A percentile compares a stretch with the other conserved stretches of the same genome.
These are phyloP conservation scores for Cancer borealis DNA, from an alignment of 2,888 invertebrate species.

Conservation along the genomic window DNA sequence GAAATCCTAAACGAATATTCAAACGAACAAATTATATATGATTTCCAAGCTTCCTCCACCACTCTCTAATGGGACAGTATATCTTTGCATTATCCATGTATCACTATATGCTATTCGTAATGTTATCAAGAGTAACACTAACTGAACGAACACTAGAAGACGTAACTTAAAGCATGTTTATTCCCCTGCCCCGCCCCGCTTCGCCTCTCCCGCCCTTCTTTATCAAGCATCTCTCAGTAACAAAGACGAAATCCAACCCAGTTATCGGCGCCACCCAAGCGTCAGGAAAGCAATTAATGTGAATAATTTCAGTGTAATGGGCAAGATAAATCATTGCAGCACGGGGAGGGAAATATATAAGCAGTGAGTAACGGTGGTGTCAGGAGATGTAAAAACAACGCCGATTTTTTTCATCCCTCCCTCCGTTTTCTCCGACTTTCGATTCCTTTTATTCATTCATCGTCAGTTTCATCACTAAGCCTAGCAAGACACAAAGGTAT, in stretches of 20 bases:
- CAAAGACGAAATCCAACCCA: slow-evolving; percentile 21
- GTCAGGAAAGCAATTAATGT: slow-evolving; percentile 23
- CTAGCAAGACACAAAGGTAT: not conserved
- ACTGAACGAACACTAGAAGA: not conserved
- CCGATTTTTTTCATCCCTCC: not conserved
- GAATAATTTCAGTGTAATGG: slow-evolving; percentile 23
- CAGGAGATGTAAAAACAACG: not conserved
- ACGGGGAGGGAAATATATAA: slow-evolving; percentile 3
- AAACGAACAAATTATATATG: not conserved
- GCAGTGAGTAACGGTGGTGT: not conserved
- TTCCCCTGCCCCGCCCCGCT: not conserved
- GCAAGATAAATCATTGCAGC: slow-evolving; percentile 20
- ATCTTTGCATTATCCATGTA: not conserved
- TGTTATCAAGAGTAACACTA: not conserved
- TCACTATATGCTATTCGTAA: not conserved
- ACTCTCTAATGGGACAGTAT: not conserved
- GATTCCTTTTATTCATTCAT: not conserved
- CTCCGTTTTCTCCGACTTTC: not conserved
- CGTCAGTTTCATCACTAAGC: not conserved
- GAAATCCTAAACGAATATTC: not conserved
- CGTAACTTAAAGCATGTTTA: not conserved
- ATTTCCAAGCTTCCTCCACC: not conserved
- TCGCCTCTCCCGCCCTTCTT: not conserved
- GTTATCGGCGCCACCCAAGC: slow-evolving; percentile 26
- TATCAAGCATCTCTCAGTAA: slow-evolving; percentile 8